Percentiles rank a stretch among this genome's conserved stretches.
Evolutionary conservation across 2,113 vertebrate genomes (phyloP).

Genomic region (Myanophis thanlyinensis): DNA sequence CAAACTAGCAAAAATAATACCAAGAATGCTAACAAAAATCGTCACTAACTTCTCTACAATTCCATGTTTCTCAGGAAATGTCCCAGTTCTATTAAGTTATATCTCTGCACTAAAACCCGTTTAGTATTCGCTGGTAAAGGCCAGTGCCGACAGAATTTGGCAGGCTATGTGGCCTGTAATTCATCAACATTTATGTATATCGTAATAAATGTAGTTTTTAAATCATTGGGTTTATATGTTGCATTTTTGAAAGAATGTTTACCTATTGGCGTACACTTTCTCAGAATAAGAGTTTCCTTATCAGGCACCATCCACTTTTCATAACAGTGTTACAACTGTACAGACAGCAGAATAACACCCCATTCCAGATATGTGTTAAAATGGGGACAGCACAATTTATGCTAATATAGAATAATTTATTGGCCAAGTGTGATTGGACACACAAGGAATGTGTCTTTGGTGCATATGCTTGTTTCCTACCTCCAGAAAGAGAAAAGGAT

Average conservation of each 20-base stretch:
- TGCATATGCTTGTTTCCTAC: not conserved
- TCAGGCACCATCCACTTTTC: not conserved
- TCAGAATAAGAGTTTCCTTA: not conserved
- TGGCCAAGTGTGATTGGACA: too few species aligned
- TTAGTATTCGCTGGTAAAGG: not conserved
- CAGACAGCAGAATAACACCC: not conserved
- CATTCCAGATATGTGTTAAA: not conserved
- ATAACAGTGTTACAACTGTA: not conserved
- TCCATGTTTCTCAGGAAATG: not conserved
- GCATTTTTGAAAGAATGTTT: not conserved
- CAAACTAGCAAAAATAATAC: not conserved
- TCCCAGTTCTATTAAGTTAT: not conserved
- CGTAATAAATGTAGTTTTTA: not conserved
- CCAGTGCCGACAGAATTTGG: not conserved
- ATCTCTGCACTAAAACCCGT: too few species aligned
- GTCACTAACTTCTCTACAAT: not conserved
- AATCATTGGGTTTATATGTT: not conserved
- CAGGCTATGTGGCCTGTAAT: not conserved
- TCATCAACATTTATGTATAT: not conserved
- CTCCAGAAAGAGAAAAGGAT: not conserved
- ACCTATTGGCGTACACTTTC: not conserved
- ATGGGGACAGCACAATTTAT: not conserved
- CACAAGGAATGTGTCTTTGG: too few species aligned
- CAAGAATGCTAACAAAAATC: not conserved
- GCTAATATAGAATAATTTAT: too few species aligned